Conservation (phyloP, 2,113 vertebrate genomes). For the Potamarius usumacintae region DNA sequence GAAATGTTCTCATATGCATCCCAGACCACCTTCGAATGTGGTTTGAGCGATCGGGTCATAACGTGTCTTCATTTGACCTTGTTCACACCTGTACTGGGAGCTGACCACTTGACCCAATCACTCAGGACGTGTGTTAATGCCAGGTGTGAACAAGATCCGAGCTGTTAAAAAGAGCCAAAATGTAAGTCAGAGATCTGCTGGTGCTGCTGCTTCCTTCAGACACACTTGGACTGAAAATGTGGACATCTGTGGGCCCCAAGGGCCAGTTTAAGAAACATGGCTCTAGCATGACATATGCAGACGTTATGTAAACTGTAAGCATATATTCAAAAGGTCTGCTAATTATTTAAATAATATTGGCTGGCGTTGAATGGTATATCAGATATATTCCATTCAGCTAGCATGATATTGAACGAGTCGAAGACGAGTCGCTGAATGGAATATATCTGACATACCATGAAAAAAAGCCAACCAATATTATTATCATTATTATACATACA, state of each 20-base stretch:
- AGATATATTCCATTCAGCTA: no score
- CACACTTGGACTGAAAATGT: background rate
- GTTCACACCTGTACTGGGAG: background rate
- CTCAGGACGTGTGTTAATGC: background rate
- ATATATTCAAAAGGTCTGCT: background rate
- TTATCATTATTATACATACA: no score
- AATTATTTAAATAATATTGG: no score
- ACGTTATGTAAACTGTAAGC: background rate
- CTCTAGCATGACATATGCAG: background rate
- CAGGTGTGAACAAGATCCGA: background rate
- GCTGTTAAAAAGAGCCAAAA: background rate
- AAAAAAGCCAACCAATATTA: no score
- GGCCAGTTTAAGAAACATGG: background rate
- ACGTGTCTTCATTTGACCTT: background rate
- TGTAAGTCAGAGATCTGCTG: background rate
- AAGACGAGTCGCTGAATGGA: no score
- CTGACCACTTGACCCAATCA: background rate
- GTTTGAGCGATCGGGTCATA: no score
- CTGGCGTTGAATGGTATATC: no score
- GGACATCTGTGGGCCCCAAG: background rate
- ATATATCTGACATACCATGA: no score
- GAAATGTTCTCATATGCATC: background rate
- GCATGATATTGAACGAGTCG: no score
- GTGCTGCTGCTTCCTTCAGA: background rate
- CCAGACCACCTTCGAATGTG: background rate